Conservation (phyloP, 64 coral and sea anemone species). For the Hydrozoanthus tunicans region DNA sequence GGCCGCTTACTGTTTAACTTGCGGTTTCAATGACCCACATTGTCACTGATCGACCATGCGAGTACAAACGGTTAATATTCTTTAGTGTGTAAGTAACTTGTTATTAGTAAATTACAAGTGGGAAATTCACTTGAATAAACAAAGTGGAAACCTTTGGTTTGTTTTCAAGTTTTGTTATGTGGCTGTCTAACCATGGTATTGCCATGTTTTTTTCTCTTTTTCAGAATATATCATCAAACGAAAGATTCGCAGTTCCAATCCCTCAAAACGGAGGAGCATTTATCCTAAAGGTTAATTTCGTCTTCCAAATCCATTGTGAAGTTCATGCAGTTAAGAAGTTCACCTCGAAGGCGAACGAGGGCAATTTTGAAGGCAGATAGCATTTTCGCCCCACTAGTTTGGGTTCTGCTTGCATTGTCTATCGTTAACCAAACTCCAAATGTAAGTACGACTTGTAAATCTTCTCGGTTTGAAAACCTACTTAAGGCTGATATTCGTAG, state of each 20-base stretch:
- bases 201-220: neutral
- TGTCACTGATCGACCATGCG: constrained; percentile 1
- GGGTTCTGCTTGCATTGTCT: constrained; percentile 47
- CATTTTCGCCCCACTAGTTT: constrained; percentile 5
- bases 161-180: neutral
- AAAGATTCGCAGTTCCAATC: constrained; percentile 19
- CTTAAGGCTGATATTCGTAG: neutral
- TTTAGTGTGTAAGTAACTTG: constrained; percentile 31
- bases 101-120: neutral
- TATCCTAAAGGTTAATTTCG: constrained; percentile 68
- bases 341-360: constrained; percentile 45
- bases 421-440: constrained; percentile 39
- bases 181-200: neutral
- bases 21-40: constrained; percentile 23
- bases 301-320: constrained; percentile 59
- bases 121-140: neutral
- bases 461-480: neutral
- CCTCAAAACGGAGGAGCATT: constrained; percentile 13
- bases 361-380: constrained; percentile 59
- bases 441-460: constrained; percentile 44
- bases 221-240: constrained; percentile 53
- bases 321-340: constrained; percentile 68
- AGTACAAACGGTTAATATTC: constrained; percentile 15
- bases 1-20: constrained; percentile 22
- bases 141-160: neutral